Evolutionary conservation across 2,888 invertebrate genomes (phyloP), one percentile per base, ranked within the genome.

Genomic region (Stenotaenia linearis): DNA sequence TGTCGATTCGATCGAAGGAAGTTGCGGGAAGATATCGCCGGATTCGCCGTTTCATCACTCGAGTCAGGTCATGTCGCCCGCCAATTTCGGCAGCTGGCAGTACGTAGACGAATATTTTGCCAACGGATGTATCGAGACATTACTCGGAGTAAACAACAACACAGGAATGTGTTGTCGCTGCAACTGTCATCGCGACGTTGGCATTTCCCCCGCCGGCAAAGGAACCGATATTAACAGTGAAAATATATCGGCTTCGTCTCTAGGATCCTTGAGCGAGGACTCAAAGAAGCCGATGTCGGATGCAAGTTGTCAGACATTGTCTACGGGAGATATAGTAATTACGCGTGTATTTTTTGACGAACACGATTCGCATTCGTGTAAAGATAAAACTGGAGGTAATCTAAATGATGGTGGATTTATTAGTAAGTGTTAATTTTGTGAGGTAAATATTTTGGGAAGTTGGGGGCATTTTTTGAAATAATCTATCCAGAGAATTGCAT

Each of bases 261-360:
- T 25, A n/a, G 56, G 28, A 12, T 25, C 23, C 10, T 25, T 35
- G 15, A 77, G 21, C 18, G 23, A 15, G 18, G 25, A 23, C 0
- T 77, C 77, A 7, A 25, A 25, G 77, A 37, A 37, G 28, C 9
- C 9, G 23, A 80, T 37, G 21, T 75, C 90, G 83, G 89, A 91
- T 80, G 91, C 91, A 37, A 92, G 82, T 45, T 83, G 92, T 80
- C 96, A 96, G 87, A 96, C 96, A 1, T 88, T 95, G 75, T 95
- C 95, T 85, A 96, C 96, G 21, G 96, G 96, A 77, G 96, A 96
- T 86, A 93, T 96, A 84, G 95, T 95, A 79, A 94, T 96, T 84
- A 95, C 84, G 25, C 83, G 83, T 80, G 83, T 84, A 15, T 84
- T 80, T 80, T 83, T 82, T 77, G 81, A 82, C 10, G 82, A 82